Percentiles rank a stretch among this genome's conserved stretches.
Conservation (phyloP, 2,888 invertebrate genomes). For the Nomada ruficornis region DNA sequence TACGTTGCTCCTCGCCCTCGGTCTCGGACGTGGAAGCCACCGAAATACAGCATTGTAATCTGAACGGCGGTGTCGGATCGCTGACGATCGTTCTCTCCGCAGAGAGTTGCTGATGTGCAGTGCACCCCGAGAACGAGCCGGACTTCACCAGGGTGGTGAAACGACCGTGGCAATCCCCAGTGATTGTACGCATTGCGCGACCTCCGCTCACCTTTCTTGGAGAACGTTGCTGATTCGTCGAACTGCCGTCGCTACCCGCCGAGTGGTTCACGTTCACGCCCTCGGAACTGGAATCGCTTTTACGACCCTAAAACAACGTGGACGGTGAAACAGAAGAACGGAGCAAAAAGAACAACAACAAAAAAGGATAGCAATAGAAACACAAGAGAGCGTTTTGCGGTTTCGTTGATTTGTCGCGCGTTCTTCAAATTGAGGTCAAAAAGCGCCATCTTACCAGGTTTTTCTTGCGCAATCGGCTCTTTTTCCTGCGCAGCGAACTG, state of each 20-base stretch:
- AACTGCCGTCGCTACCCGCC: slow-evolving; percentile 81
- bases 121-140: slow-evolving; percentile 89
- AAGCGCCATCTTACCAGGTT: slow-evolving; percentile 78
- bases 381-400: neutral
- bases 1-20: slow-evolving; percentile 78
- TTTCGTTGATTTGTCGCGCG: neutral
- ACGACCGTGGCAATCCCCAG: slow-evolving; percentile 78
- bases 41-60: slow-evolving; percentile 74
- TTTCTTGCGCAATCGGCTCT: slow-evolving; percentile 84
- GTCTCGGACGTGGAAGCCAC: slow-evolving; percentile 84
- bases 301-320: slow-evolving; percentile 81
- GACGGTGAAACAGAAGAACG: neutral
- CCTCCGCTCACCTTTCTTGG: slow-evolving; percentile 68
- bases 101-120: slow-evolving; percentile 84
- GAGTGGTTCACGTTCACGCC: slow-evolving; percentile 80
- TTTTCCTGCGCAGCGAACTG: slow-evolving; percentile 84
- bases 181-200: slow-evolving; percentile 70
- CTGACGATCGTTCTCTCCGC: slow-evolving; percentile 87
- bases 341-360: neutral
- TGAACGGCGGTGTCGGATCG: slow-evolving; percentile 87
- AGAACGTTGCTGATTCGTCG: slow-evolving; percentile 83
- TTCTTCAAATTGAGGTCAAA: neutral
- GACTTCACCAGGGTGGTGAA: slow-evolving; percentile 88
- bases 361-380: neutral
- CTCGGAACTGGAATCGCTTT: slow-evolving; percentile 87